A percentile compares a stretch with the other conserved stretches of the same genome.
These are phyloP conservation scores for Diplosoma virens DNA, from an alignment of 23 tunicate genomes.

Conservation along the genomic window DNA sequence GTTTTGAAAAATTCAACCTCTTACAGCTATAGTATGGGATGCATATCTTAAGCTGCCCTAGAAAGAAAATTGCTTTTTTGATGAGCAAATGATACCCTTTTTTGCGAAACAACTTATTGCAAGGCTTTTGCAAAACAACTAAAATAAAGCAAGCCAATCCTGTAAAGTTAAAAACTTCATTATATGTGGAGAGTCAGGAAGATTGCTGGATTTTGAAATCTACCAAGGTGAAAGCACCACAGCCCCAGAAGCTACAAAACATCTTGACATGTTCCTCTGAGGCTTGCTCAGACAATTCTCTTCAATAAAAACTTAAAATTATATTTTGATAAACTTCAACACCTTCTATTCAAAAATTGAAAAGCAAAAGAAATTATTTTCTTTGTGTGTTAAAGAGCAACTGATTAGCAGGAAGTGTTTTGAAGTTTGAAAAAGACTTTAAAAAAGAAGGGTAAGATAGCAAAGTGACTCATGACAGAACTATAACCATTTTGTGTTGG, in stretches of 20 bases:
- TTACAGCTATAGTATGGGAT: background rate
- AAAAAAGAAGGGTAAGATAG: no score
- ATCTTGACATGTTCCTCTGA: background rate
- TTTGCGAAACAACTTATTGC: no score
- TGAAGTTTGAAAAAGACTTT: background rate
- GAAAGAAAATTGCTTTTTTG: background rate
- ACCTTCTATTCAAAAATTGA: background rate
- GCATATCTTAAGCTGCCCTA: background rate
- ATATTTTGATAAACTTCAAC: background rate
- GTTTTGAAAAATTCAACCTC: no score
- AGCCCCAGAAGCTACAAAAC: background rate
- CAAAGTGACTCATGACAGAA: background rate
- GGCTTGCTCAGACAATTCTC: background rate
- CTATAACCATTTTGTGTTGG: background rate
- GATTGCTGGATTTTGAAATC: conserved; percentile 5
- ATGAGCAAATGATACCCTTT: background rate
- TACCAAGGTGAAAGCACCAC: conserved; percentile 1
- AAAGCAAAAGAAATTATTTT: background rate
- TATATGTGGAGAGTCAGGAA: background rate
- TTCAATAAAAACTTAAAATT: background rate
- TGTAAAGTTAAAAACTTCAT: background rate
- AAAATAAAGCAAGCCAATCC: background rate
- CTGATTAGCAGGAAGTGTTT: background rate
- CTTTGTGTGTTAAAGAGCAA: background rate
- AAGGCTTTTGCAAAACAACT: background rate